A percentile compares a stretch with the other conserved stretches of the same genome.
phyloP scores from a whole-genome alignment of 2,888 invertebrate species.

The Calliopum simillimum region DNA sequence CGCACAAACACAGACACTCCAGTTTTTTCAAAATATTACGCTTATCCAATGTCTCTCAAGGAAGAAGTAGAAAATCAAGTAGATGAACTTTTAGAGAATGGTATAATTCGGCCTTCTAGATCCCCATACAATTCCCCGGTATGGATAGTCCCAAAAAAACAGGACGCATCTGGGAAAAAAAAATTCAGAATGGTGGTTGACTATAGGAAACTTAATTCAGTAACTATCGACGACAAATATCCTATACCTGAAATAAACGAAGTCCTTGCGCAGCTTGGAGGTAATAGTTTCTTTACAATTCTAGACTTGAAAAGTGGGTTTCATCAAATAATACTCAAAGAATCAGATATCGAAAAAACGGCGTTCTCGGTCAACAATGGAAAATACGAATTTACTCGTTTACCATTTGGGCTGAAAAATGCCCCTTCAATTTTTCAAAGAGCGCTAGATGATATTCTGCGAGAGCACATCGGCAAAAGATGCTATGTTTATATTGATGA shows the following conservation, averaged over 20 bases:
- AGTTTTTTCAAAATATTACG: constrained; percentile 34
- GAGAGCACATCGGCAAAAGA: constrained; percentile 34
- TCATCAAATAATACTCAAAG: constrained; percentile 34
- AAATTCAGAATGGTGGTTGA: constrained; percentile 34
- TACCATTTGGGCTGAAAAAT: constrained; percentile 40
- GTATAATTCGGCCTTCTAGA: constrained; percentile 37
- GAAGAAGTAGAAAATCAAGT: constrained; percentile 35
- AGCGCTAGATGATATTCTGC: constrained; percentile 37
- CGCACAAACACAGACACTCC: constrained; percentile 25
- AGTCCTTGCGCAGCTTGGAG: constrained; percentile 25
- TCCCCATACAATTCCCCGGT: constrained; percentile 35
- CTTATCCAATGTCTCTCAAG: constrained; percentile 34
- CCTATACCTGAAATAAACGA: constrained; percentile 36
- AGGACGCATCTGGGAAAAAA: constrained; percentile 21
- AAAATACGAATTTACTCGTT: constrained; percentile 36
- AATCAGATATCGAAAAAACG: constrained; percentile 21
- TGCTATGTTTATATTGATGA: constrained; percentile 30
- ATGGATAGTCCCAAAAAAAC: constrained; percentile 31
- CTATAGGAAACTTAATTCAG: constrained; percentile 34
- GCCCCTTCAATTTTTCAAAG: constrained; percentile 41
- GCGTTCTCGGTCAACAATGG: constrained; percentile 36
- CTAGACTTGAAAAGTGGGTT: constrained; percentile 19
- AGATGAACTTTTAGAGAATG: constrained; percentile 25
- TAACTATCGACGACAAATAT: constrained; percentile 32
- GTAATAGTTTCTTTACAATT: constrained; percentile 27